Evolutionary conservation across 2,797 vertebrate genomes (phyloP).

Genomic region (Oceanodroma leucorhoa): DNA sequence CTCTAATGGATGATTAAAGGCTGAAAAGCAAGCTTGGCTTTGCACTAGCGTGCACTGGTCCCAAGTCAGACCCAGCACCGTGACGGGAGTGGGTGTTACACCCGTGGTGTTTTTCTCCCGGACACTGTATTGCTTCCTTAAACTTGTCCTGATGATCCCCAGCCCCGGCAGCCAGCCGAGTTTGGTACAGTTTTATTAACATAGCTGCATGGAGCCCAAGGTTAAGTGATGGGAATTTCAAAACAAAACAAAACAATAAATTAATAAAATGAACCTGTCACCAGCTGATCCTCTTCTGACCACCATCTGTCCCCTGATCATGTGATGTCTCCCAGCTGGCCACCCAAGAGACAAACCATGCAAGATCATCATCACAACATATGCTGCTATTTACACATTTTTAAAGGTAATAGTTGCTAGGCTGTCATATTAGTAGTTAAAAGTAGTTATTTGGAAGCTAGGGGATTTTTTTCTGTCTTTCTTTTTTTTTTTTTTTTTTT

Average conservation of each 20-base stretch:
- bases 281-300: constrained; percentile 64
- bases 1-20: not conserved
- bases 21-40: not conserved
- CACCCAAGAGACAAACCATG: constrained; percentile 54
- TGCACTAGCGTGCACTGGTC: not conserved
- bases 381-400: constrained; percentile 64
- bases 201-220: not conserved
- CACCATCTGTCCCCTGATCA: constrained; percentile 69
- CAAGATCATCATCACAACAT: constrained; percentile 57
- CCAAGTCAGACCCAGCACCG: not conserved
- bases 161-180: not conserved
- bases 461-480: not conserved
- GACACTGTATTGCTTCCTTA: accelerated
- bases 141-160: not conserved
- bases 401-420: constrained; percentile 62
- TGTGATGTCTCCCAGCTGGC: constrained; percentile 67
- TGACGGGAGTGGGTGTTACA: not conserved
- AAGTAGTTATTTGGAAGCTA: constrained; percentile 26
- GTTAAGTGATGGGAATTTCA: constrained; percentile 36
- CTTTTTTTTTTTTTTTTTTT: not conserved
- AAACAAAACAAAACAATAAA: constrained; percentile 43
- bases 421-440: constrained; percentile 33
- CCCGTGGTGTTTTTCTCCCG: accelerated
- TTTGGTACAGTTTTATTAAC: not conserved
- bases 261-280: constrained; percentile 62